Evolutionary conservation across 2,888 invertebrate species (phyloP).

Genomic region (Dicycla oo): DNA sequence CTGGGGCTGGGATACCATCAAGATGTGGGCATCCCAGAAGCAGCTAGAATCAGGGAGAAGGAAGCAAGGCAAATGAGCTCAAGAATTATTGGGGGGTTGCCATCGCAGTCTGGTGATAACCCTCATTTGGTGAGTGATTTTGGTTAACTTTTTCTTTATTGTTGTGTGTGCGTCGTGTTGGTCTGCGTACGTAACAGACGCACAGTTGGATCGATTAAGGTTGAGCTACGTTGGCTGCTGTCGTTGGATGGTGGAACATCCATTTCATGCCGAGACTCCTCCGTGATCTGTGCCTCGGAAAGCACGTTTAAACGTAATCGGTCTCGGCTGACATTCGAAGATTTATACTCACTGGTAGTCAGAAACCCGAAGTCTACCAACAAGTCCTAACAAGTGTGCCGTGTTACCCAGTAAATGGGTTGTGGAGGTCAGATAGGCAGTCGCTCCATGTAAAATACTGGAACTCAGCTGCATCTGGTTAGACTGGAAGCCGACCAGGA

Average conservation of each 20-base stretch:
- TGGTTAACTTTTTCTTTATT: no score
- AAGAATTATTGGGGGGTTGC: constrained; percentile 71
- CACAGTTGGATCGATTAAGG: no score
- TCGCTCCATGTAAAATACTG: background rate
- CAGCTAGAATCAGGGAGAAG: constrained; percentile 64
- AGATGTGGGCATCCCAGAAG: constrained; percentile 69
- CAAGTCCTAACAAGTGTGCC: background rate
- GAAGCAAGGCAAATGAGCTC: constrained; percentile 58
- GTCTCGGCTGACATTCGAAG: background rate
- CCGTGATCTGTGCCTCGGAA: background rate
- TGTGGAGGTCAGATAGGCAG: background rate
- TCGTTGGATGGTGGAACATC: no score
- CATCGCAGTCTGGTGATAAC: constrained; percentile 49
- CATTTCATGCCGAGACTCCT: background rate
- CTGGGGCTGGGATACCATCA: constrained; percentile 68
- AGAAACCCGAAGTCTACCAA: background rate
- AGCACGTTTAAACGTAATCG: background rate
- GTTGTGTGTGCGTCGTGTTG: no score
- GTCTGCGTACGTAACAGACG: no score
- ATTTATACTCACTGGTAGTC: background rate
- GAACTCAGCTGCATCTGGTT: background rate
- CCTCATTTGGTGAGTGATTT: constrained; percentile 58
- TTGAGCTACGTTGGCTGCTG: no score
- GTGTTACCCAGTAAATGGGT: background rate
- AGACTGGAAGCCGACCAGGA: background rate